These are phyloP conservation scores for Philereme vetulata DNA, from an alignment of 2,888 invertebrate species.

Conservation along the genomic window DNA sequence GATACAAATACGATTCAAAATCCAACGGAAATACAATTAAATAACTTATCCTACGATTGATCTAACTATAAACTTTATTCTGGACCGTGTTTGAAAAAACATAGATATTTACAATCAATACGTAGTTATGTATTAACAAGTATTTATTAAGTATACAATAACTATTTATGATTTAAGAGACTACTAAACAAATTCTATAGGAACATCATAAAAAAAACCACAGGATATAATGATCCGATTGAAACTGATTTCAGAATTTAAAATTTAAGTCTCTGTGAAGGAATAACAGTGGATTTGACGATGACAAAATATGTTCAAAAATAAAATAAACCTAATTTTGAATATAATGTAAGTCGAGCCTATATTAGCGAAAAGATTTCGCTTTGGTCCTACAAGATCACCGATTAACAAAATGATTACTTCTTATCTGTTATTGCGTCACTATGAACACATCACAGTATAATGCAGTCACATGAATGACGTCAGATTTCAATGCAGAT, in stretches of 20 bases:
- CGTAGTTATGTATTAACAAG: constrained; percentile 14
- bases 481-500: constrained; percentile 8
- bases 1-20: constrained; percentile 26
- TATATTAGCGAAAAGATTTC: neutral
- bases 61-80: constrained; percentile 13
- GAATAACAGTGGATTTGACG: neutral
- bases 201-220: too few species aligned
- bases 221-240: constrained; percentile 1
- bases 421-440: constrained; percentile 2
- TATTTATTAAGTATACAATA: neutral
- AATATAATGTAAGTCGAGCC: too few species aligned
- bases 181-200: too few species aligned
- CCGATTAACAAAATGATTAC: neutral
- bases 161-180: too few species aligned
- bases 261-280: neutral
- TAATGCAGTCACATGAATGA: constrained; percentile 5
- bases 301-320: too few species aligned
- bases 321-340: too few species aligned
- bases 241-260: constrained; percentile 6
- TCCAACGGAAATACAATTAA: constrained; percentile 15
- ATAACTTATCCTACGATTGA: constrained; percentile 12
- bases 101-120: constrained; percentile 24
- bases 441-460: constrained; percentile 20
- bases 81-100: constrained; percentile 17
- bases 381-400: constrained; percentile 10